Evolutionary conservation across 2,888 invertebrate species (phyloP).

Genomic region (Octodonta nipae): DNA sequence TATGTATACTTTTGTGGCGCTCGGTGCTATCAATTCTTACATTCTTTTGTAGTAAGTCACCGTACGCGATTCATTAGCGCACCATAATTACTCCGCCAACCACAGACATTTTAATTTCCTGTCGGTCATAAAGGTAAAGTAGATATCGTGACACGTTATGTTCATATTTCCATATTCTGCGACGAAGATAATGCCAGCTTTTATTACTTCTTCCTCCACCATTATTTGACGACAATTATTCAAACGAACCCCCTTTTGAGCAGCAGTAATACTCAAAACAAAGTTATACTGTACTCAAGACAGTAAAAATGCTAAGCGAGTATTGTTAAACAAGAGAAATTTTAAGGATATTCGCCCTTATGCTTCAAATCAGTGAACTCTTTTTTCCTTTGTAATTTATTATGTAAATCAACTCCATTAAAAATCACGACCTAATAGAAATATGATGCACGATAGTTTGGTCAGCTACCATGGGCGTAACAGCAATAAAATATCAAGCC

Average conservation of each 20-base stretch:
- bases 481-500: too few species aligned
- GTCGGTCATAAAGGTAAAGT: conserved; percentile 15
- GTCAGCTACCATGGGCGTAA: conserved; percentile 10
- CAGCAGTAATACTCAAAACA: conserved; percentile 2
- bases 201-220: conserved; percentile 12
- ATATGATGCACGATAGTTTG: conserved; percentile 22
- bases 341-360: conserved; percentile 12
- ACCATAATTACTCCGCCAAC: conserved; percentile 9
- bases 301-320: conserved; percentile 15
- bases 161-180: conserved; percentile 16
- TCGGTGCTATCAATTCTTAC: too few species aligned
- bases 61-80: background rate
- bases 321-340: background rate
- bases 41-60: background rate
- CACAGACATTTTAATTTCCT: conserved; percentile 17
- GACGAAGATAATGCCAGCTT: conserved; percentile 15
- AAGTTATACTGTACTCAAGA: conserved; percentile 12
- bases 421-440: conserved; percentile 22
- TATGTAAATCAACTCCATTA: conserved; percentile 23
- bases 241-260: conserved; percentile 5
- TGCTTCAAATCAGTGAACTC: conserved; percentile 6
- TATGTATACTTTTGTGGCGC: too few species aligned
- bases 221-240: conserved; percentile 10
- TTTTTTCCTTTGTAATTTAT: conserved; percentile 16
- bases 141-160: conserved; percentile 14